Conservation (phyloP, 2,113 vertebrate genomes). For the Petrocephalus zakoni region DNA sequence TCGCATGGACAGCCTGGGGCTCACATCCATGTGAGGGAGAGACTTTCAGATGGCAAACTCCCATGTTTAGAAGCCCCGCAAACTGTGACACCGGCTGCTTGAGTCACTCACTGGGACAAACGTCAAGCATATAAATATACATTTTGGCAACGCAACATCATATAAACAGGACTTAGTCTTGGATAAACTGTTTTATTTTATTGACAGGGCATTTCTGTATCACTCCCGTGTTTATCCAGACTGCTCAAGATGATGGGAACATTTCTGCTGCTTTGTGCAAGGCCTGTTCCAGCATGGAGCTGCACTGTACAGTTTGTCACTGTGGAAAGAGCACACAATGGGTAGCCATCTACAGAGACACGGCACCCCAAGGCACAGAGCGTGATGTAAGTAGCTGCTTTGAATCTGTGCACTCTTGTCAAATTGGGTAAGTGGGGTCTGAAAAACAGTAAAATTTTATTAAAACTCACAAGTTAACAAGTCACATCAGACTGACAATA, state of each 20-base stretch:
- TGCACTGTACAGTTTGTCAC: background rate
- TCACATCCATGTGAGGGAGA: constrained; percentile 8
- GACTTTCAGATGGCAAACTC: constrained; percentile 1
- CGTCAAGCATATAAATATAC: background rate
- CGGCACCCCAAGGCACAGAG: background rate
- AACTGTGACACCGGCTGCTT: constrained; percentile 5
- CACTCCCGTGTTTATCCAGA: background rate
- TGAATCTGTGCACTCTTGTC: background rate
- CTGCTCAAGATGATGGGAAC: background rate
- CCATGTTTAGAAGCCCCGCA: constrained; percentile 1
- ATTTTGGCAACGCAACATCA: background rate
- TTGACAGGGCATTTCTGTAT: background rate
- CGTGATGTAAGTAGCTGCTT: background rate
- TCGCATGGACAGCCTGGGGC: constrained; percentile 1
- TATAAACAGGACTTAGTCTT: background rate
- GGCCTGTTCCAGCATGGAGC: background rate
- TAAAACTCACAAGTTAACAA: constrained; percentile 9
- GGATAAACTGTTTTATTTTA: background rate
- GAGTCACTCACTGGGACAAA: background rate
- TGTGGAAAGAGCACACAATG: background rate
- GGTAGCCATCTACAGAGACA: too few relatives aligned
- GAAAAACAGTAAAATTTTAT: background rate
- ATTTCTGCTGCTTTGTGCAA: background rate
- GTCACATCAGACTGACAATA: background rate
- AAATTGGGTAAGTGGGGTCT: background rate